Percentiles rank a stretch among this genome's conserved stretches.
phyloP scores from a whole-genome alignment of 1,140 invertebrate species.

The Plodia interpunctella region DNA sequence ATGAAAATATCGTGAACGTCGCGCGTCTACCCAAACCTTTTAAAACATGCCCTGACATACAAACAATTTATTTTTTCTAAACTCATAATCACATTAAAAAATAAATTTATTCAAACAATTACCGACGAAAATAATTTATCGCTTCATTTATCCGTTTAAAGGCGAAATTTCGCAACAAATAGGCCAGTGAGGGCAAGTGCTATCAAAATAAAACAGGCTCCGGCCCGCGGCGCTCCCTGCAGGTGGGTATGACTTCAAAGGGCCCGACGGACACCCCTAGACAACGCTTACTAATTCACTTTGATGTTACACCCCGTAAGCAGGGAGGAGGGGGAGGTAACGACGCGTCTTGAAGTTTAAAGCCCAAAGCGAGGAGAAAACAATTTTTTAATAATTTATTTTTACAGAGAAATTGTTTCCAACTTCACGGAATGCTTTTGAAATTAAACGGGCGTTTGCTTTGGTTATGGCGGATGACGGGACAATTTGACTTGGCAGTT shows the following conservation, averaged over 20 bases:
- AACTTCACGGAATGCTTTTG: constrained; percentile 23
- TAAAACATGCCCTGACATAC: no score
- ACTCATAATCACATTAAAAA: no score
- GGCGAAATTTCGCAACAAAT: constrained; percentile 3
- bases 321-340: constrained; percentile 27
- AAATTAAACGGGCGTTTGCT: constrained; percentile 15
- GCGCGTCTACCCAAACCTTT: no score
- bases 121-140: not conserved
- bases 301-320: constrained; percentile 47
- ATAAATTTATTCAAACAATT: not conserved
- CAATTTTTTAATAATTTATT: constrained; percentile 44
- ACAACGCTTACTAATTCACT: constrained; percentile 71
- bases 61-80: no score
- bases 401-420: constrained; percentile 43
- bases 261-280: constrained; percentile 64
- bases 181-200: constrained; percentile 18
- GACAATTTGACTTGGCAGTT: not conserved
- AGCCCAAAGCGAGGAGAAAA: constrained; percentile 49
- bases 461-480: not conserved
- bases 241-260: constrained; percentile 64
- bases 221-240: constrained; percentile 37
- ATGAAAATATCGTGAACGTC: no score
- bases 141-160: not conserved
- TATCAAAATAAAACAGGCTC: constrained; percentile 46
- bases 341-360: constrained; percentile 64